Evolutionary conservation across 2,888 invertebrate species (phyloP), one percentile per base, ranked within the genome.

Genomic region (Rugalucina vietnamica): DNA sequence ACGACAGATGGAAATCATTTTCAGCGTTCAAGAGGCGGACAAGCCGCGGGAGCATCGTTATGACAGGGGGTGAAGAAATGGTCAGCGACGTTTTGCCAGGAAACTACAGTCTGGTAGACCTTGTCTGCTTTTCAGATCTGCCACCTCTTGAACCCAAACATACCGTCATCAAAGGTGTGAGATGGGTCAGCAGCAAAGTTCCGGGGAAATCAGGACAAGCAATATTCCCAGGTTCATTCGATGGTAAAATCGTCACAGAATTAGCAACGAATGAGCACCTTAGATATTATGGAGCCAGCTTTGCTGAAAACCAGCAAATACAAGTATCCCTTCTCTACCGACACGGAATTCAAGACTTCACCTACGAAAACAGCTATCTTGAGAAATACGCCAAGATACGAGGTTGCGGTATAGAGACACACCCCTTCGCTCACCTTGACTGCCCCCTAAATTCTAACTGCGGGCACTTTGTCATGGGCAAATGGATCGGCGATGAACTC

Each of bases 331-430:
- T 88, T 36, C 65, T 85, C 12, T 87, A 88, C 71, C 79, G 84
- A 34, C 86, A 90, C 65, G 87, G 85, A 39, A 86, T 90, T 36
- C 86, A 88, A 71, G 88, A 90, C 76, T 90, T 90, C 72, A 88
- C 88, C n/a, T 90, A 90, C 65, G 78, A 90, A 76, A 85, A 86
- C 77, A 76, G 82, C 27, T 90, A 90, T 65, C 50, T 88, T 4
- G 76, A 83, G 4, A 85, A 90, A 8, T 90, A 85, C 60, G 90
- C 88, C 8, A 65, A 70, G 34, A 36, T 65, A 10, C 71, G 79
- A 0, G 89, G 89, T 2, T 79, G 85, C 0, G 88, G 88, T n/a
- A 32, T 90, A 29, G 90, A 90, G 79, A 81, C 49, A 27, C 90
- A 90, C 50, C 86, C 82, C 12, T 90, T 90, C 80, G 60, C 88